Conservation (phyloP, 2,888 invertebrate genomes). For the Bombylius major region DNA sequence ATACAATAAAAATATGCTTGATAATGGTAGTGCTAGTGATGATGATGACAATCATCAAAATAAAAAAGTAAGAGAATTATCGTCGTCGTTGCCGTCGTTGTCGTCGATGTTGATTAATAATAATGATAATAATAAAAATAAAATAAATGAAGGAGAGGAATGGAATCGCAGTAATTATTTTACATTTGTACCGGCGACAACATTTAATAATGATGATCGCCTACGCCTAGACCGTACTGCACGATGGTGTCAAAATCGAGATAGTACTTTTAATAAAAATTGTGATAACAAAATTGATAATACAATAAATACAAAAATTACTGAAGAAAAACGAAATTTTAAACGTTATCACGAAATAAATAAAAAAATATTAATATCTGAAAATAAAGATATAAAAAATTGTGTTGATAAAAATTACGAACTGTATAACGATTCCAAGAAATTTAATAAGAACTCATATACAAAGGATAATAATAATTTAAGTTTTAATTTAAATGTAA, state of each 20-base stretch:
- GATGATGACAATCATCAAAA: too few relatives aligned
- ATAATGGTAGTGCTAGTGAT: too few relatives aligned
- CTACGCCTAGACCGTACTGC: conserved; percentile 1
- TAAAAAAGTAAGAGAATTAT: too few relatives aligned
- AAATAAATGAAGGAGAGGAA: conserved; percentile 14
- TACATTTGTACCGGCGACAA: conserved; percentile 17
- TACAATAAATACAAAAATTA: not conserved
- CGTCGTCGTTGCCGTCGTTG: too few relatives aligned
- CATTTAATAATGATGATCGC: conserved; percentile 1
- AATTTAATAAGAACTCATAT: not conserved
- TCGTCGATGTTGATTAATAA: not conserved
- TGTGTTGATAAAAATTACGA: not conserved
- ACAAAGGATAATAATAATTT: not conserved
- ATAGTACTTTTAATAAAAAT: not conserved
- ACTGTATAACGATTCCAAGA: not conserved
- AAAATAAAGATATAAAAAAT: not conserved
- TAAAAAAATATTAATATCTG: not conserved
- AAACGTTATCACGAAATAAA: not conserved
- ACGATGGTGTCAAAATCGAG: not conserved
- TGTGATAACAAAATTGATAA: too few relatives aligned
- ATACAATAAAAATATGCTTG: too few relatives aligned
- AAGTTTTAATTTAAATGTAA: not conserved
- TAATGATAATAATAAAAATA: conserved; percentile 16
- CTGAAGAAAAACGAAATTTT: not conserved
- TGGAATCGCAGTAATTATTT: conserved; percentile 18